Evolutionary conservation across 2,113 vertebrate species (phyloP).

Genomic region (Hemicordylus capensis): DNA sequence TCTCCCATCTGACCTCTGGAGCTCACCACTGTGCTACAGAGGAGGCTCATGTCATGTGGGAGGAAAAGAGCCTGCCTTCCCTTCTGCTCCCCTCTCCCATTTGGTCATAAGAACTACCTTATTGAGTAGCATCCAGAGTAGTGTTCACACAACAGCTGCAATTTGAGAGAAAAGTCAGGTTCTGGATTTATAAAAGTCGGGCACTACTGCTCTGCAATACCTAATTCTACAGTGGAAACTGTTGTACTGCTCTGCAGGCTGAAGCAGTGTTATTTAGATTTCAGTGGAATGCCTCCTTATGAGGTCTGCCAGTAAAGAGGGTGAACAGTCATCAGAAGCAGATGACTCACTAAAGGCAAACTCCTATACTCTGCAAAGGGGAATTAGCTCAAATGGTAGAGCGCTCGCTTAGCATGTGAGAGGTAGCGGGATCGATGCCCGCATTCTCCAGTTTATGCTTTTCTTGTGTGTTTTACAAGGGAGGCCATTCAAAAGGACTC

Average conservation of each 20-base stretch:
- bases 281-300: not conserved
- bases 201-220: too few relatives aligned
- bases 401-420: not conserved
- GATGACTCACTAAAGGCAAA: not conserved
- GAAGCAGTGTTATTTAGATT: not conserved
- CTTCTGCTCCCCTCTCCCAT: too few relatives aligned
- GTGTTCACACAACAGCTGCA: too few relatives aligned
- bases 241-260: not conserved
- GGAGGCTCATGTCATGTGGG: too few relatives aligned
- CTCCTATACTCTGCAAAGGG: rapidly evolving
- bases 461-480: not conserved
- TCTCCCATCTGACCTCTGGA: too few relatives aligned
- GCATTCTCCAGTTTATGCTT: not conserved
- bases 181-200: too few relatives aligned
- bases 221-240: not conserved
- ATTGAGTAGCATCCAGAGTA: too few relatives aligned
- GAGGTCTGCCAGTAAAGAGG: not conserved
- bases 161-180: too few relatives aligned
- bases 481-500: not conserved
- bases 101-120: too few relatives aligned
- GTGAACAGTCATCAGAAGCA: not conserved
- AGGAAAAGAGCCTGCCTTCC: too few relatives aligned
- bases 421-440: slow-evolving; percentile 2
- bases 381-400: slow-evolving; percentile 65
- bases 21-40: too few relatives aligned